Percentiles rank a stretch among this genome's conserved stretches.
These are phyloP conservation scores for Eumacrocentrus americanus DNA, from an alignment of 2,888 invertebrate species.

Conservation along the genomic window DNA sequence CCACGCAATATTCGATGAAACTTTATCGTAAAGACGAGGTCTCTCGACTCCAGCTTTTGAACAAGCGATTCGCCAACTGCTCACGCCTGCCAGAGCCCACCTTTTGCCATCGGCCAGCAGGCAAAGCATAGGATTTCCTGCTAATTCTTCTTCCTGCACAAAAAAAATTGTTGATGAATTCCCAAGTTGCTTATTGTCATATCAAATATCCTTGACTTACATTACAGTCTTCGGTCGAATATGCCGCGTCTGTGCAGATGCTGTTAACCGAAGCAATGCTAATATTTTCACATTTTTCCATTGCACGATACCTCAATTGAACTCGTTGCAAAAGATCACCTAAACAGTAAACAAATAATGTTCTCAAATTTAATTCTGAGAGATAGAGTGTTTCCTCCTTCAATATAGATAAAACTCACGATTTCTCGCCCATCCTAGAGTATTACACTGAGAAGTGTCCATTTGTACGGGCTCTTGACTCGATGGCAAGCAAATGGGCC, in stretches of 20 bases:
- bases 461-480: constrained; percentile 61
- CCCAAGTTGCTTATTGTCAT: not conserved
- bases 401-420: constrained; percentile 60
- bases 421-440: constrained; percentile 85
- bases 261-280: constrained; percentile 85
- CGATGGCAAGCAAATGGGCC: constrained; percentile 81
- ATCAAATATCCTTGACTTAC: constrained; percentile 65
- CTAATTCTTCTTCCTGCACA: constrained; percentile 81
- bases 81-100: constrained; percentile 82
- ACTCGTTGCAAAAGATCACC: constrained; percentile 80
- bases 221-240: constrained; percentile 81
- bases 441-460: constrained; percentile 72
- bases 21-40: constrained; percentile 83
- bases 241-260: constrained; percentile 81
- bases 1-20: constrained; percentile 85
- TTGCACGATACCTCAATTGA: constrained; percentile 76
- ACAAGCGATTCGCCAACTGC: constrained; percentile 87
- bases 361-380: too few relatives aligned
- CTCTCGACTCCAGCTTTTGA: constrained; percentile 77
- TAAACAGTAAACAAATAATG: constrained; percentile 34
- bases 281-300: constrained; percentile 84
- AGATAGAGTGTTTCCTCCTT: not conserved
- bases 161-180: constrained; percentile 2
- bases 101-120: constrained; percentile 72
- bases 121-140: constrained; percentile 87